These are phyloP conservation scores for Charaxes varanes DNA, from an alignment of 1,140 invertebrate genomes.

Conservation along the genomic window DNA sequence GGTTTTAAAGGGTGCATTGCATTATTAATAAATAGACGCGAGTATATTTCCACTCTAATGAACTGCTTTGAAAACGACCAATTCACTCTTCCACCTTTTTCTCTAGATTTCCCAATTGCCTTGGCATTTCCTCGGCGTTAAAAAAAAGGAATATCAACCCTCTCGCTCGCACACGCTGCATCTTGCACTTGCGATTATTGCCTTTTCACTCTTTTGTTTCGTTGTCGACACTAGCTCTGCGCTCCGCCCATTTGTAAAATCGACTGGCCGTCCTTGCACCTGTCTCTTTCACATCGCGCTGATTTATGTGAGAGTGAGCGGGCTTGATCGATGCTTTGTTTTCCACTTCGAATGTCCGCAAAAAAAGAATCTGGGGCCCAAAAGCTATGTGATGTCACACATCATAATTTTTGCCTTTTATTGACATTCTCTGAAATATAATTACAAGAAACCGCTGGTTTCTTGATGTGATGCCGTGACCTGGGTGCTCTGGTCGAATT, in stretches of 20 bases:
- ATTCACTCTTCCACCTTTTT: constrained; percentile 42
- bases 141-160: constrained; percentile 36
- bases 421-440: no score
- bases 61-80: constrained; percentile 1
- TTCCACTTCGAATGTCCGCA: constrained; percentile 36
- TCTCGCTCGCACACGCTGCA: constrained; percentile 49
- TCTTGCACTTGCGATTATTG: constrained; percentile 58
- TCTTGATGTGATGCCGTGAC: no score
- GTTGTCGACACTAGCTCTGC: constrained; percentile 56
- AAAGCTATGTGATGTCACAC: no score
- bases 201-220: constrained; percentile 70
- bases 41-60: neutral
- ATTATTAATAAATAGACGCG: neutral
- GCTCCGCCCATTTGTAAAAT: constrained; percentile 72
- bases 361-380: no score
- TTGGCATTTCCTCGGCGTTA: constrained; percentile 39
- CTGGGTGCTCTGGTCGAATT: no score
- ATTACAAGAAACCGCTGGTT: no score
- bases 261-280: constrained; percentile 59
- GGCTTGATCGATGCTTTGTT: constrained; percentile 56
- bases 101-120: constrained; percentile 60
- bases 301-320: constrained; percentile 71
- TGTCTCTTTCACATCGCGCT: constrained; percentile 65
- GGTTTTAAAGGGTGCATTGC: neutral
- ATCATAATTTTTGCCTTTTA: no score